Base-by-base conservation (phyloP, 1,140 invertebrate species). In the Megalonaias nervosa region DNA sequence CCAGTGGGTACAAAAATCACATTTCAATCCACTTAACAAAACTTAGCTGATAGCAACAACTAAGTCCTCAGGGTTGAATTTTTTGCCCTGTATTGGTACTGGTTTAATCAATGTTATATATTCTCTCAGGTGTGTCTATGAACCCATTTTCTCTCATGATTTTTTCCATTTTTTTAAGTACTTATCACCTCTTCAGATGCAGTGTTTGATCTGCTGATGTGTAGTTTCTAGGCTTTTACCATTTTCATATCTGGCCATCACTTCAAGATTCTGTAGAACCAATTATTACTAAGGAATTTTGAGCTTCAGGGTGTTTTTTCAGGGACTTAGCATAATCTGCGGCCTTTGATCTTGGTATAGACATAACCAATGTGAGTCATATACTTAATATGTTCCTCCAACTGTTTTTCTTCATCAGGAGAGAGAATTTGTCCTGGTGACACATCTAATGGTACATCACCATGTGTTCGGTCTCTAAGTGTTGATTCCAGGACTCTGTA, bases 331-430 rank as follows among this genome's bases (percentile, higher is more conserved):
- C 55, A 55, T 55, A 68, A 55, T 68, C 67, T 38, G 31, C 9
- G 9, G 67, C 67, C 67, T 57, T 31, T 55, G 21, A 19, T 26
- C 16, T 68, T 68, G 38, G 16, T 68, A 38, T 57, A 68, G 16
- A 57, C 61, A 76, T 76, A 76, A 68, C 67, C 67, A 15, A 70
- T 64, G 65, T 9, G 14, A 21, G 74, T 60, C 74, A 76, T 76
- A 58, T 76, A 55, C 17, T 62, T 61, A 19, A 76, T 70, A 62
- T 70, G 74, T 15, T 65, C 16, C 64, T 61, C 74, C 2, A 57
- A 67, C 12, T 67, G 55, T 48, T 61, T 11, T 38, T 76, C 74
- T 61, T 76, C 74, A 48, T 31, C 48, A n/a, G 5, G 5, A 19
- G 17, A 68, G 67, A 62, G 70, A 26, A 62, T n/a, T 14, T 19